Percentiles rank a stretch among this genome's conserved stretches.
Conservation (phyloP, 2,888 invertebrate species). For the Aphodius granarius region DNA sequence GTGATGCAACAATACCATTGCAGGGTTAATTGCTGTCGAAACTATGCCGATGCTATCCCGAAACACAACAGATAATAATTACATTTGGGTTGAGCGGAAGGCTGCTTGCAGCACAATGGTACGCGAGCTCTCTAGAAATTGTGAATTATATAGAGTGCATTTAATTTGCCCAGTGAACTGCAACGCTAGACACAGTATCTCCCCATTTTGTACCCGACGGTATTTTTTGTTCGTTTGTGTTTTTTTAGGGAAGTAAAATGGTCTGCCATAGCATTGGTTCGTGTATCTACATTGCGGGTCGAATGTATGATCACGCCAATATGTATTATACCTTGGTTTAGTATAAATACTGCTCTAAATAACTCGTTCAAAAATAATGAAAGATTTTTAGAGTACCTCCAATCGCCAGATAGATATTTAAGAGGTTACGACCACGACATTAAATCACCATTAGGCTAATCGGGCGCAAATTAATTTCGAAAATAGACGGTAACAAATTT, state of each 20-base stretch:
- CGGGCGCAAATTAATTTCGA: neutral
- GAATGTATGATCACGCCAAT: too few species aligned
- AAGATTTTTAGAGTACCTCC: neutral
- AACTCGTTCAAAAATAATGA: too few species aligned
- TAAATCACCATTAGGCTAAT: neutral
- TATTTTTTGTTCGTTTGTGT: neutral
- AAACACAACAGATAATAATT: slow-evolving; percentile 13
- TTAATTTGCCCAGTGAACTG: slow-evolving; percentile 11
- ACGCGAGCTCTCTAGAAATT: slow-evolving; percentile 5
- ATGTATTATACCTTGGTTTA: too few species aligned
- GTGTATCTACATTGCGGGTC: too few species aligned
- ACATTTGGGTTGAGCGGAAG: slow-evolving; percentile 6
- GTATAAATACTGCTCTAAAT: too few species aligned
- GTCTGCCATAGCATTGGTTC: neutral
- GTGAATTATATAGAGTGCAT: slow-evolving; percentile 15
- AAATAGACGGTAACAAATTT: neutral
- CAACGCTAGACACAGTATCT: neutral
- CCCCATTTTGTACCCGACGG: neutral
- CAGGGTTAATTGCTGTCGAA: slow-evolving; percentile 10
- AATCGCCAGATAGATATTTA: neutral
- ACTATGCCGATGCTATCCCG: slow-evolving; percentile 5
- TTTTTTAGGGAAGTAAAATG: neutral
- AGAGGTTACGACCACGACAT: neutral
- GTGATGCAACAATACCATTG: neutral
- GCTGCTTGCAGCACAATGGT: slow-evolving; percentile 8